A percentile compares a stretch with the other conserved stretches of the same genome.
Evolutionary conservation across 2,888 invertebrate genomes (phyloP).

Genomic region (Troides helena): DNA sequence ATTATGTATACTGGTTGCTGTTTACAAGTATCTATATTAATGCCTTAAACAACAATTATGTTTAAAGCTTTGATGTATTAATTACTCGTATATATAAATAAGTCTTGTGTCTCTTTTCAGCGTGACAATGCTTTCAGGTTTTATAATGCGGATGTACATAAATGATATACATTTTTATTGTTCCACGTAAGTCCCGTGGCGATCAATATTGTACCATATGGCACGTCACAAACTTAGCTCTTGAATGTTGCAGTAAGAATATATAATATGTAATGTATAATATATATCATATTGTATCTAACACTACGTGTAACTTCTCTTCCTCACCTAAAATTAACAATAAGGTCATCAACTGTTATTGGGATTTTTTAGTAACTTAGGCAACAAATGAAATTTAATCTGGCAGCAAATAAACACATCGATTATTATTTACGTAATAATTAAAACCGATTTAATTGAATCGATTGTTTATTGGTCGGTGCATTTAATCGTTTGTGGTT

Average conservation of each 20-base stretch:
- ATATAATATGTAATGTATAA: background rate
- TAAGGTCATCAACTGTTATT: background rate
- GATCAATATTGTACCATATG: background rate
- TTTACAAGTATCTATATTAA: too few species aligned
- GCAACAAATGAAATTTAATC: background rate
- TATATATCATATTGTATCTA: too few species aligned
- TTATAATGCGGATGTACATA: background rate
- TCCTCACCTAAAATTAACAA: background rate
- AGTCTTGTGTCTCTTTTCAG: background rate
- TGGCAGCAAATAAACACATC: too few species aligned
- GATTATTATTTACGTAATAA: too few species aligned
- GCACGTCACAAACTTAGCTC: background rate
- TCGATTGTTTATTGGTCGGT: too few species aligned
- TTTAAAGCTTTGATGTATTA: too few species aligned
- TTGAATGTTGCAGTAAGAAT: background rate
- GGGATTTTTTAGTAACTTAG: background rate
- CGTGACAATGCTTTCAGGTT: background rate
- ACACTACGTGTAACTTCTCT: background rate
- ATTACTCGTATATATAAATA: too few species aligned
- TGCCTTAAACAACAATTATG: too few species aligned
- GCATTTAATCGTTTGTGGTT: too few species aligned
- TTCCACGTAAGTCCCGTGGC: background rate
- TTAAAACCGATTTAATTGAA: too few species aligned
- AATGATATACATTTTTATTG: background rate
- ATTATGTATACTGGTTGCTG: too few species aligned